These are phyloP conservation scores for Sterrhoptilus dennistouni DNA, from an alignment of 2,113 vertebrate genomes.

Conservation along the genomic window DNA sequence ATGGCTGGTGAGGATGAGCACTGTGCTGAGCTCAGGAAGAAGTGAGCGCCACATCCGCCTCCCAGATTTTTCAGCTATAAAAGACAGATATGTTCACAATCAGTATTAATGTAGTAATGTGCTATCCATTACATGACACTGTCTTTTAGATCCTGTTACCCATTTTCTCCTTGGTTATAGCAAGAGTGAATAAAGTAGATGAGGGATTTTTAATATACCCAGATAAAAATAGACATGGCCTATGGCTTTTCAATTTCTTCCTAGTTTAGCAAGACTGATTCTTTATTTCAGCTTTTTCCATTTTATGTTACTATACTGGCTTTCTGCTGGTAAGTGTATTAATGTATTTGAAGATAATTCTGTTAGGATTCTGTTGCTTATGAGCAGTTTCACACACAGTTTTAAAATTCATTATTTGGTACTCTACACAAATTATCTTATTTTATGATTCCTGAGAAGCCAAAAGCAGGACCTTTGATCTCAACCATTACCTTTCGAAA, in stretches of 20 bases:
- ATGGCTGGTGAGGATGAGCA: neutral
- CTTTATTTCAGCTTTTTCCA: neutral
- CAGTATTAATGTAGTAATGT: neutral
- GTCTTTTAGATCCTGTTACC: neutral
- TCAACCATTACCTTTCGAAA: neutral
- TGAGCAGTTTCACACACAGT: neutral
- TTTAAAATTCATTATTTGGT: neutral
- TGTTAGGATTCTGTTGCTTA: neutral
- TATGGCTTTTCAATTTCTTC: neutral
- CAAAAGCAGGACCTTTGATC: neutral
- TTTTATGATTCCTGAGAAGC: neutral
- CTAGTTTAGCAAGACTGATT: neutral
- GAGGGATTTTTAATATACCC: neutral
- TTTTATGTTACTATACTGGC: neutral
- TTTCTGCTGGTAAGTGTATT: neutral
- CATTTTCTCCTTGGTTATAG: neutral
- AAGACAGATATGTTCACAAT: neutral
- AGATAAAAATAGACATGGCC: neutral
- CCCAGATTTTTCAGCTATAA: neutral
- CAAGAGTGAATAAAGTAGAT: neutral
- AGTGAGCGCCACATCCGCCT: neutral
- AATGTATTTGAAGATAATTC: neutral
- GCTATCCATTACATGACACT: accelerated
- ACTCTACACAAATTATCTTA: neutral
- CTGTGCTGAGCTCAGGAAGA: neutral